Base-by-base conservation (phyloP, 1,140 invertebrate genomes). In the Euura lappo region DNA sequence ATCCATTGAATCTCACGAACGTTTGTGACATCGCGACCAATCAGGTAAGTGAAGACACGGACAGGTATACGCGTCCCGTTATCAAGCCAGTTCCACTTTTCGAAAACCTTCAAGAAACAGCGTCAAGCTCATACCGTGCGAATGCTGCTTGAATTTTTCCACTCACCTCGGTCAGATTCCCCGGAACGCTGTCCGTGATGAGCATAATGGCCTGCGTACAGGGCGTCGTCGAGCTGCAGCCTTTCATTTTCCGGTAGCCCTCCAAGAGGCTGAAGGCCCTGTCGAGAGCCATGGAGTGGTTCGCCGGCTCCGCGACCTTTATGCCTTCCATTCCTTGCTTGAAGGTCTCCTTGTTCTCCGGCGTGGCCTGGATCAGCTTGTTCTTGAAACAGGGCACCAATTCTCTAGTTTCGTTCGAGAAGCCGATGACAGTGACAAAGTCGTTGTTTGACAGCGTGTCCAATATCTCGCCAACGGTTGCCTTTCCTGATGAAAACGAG, bases 201-300 rank as follows among this genome's bases (percentile, higher is more conserved):
- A 99, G 86, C 97, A 99, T 99, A 65, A 99, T 98, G 6, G 97
- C 93, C 88, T 99, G 97, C 88, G 99, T 99, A 81, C 98, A 99
- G 8, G 91, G 90, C 72, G 89, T 89, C 8, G 88, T 86, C 2
- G 83, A 79, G 74, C 81, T 79, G 71, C 93, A 94, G 66, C 89
- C 89, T 2, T 90, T 85, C 10, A 78, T 84, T 5, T 88, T 82
- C 68, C 92, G 86, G 73, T 92, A 93, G 92, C 81, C 91, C 88
- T 87, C 91, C 10, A 99, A 88, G 2, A 98, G 88, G 78, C 92
- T 89, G 89, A 99, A 99, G 5, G 97, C 97, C 79, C 90, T 90
- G 10, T 89, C 92, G 77, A 99, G 93, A 42, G 97, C 98, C 64
- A 90, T 87, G 1, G 94, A 94, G 74, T 98, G 92, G 85, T 99